Evolutionary conservation across 2,113 vertebrate species (phyloP).

Genomic region (Hippoglossus stenolepis): DNA sequence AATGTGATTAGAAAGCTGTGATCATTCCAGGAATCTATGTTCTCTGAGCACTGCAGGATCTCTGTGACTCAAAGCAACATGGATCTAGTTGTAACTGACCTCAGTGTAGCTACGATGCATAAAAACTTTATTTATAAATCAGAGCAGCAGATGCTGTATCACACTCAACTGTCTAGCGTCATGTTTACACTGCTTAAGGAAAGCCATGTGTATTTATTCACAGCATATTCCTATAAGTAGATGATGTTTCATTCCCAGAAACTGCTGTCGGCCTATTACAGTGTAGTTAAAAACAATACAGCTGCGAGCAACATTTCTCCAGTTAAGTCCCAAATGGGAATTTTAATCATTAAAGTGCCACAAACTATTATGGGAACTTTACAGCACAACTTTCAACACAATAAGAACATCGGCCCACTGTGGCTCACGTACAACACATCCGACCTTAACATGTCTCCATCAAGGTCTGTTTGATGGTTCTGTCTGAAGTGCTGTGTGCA

Average conservation of each 20-base stretch:
- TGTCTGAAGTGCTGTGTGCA: neutral
- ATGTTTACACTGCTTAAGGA: neutral
- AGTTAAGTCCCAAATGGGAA: constrained; percentile 24
- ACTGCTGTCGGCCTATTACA: constrained; percentile 8
- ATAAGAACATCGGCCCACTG: neutral
- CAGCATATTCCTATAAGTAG: neutral
- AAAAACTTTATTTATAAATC: neutral
- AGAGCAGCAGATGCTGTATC: constrained; percentile 3
- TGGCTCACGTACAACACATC: neutral
- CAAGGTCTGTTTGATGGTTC: neutral
- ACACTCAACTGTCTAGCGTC: constrained; percentile 15
- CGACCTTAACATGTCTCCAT: neutral
- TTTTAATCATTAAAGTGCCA: neutral
- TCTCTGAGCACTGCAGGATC: neutral
- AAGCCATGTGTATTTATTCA: neutral
- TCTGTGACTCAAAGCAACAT: neutral
- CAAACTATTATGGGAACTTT: constrained; percentile 2
- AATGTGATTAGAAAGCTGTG: neutral
- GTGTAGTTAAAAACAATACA: constrained; percentile 9
- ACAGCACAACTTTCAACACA: constrained; percentile 27
- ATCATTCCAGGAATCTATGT: neutral
- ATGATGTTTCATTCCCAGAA: constrained; percentile 19
- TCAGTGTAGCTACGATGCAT: neutral
- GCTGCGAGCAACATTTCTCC: constrained; percentile 3
- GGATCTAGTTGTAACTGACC: neutral